These are phyloP conservation scores for Halictus rubicundus DNA, from an alignment of 1,140 invertebrate species.

Conservation along the genomic window DNA sequence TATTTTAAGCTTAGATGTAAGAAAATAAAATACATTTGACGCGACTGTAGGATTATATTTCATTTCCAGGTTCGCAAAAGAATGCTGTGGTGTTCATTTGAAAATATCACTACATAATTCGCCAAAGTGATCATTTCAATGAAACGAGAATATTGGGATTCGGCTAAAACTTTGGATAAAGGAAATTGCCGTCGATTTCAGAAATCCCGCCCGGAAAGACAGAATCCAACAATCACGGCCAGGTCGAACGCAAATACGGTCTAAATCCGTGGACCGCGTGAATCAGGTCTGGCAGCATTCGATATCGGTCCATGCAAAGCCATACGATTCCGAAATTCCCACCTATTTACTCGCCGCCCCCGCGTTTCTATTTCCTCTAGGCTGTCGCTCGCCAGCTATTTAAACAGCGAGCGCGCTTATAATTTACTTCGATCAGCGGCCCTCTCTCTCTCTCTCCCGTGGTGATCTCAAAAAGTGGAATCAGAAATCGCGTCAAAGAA, in stretches of 20 bases:
- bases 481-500: not conserved
- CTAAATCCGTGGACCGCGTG: not conserved
- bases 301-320: not conserved
- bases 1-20: no score
- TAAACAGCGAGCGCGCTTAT: slow-evolving; percentile 47
- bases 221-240: not conserved
- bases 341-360: slow-evolving; percentile 21
- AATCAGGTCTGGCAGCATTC: not conserved
- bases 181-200: not conserved
- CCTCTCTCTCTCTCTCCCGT: not conserved
- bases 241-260: slow-evolving; percentile 19
- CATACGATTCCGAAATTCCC: slow-evolving; percentile 2
- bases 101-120: no score
- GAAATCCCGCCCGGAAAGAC: not conserved
- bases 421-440: slow-evolving; percentile 49
- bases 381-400: slow-evolving; percentile 49
- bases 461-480: not conserved
- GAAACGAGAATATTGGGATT: not conserved
- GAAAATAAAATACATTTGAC: no score
- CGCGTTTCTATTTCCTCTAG: slow-evolving; percentile 28
- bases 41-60: no score
- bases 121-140: not conserved
- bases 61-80: no score
- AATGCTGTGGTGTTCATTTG: no score
- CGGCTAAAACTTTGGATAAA: not conserved